Percentiles rank a stretch among this genome's conserved stretches.
These are phyloP conservation scores for Cremastinae sp. DNA, from an alignment of 2,888 invertebrate species.

Conservation along the genomic window DNA sequence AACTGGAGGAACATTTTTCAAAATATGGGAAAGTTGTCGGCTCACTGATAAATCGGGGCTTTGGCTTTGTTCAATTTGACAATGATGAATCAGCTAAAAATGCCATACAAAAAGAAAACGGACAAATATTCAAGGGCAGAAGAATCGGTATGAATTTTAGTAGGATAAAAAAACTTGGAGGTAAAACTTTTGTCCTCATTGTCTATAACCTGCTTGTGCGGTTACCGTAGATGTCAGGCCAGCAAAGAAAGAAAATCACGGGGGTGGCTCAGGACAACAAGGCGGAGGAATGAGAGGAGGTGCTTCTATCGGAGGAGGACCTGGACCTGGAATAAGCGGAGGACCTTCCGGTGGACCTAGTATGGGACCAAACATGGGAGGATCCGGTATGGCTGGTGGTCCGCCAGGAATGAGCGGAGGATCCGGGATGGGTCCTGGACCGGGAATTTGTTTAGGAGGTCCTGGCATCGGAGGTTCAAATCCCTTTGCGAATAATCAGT, in stretches of 20 bases:
- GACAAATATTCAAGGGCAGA: conserved; percentile 87
- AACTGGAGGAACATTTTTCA: conserved; percentile 88
- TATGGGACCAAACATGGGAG: conserved; percentile 35
- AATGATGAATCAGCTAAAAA: conserved; percentile 87
- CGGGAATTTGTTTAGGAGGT: no score
- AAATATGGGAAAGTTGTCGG: conserved; percentile 87
- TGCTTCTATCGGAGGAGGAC: conserved; percentile 16
- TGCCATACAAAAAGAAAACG: conserved; percentile 88
- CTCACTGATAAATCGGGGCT: conserved; percentile 88
- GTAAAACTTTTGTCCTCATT: conserved; percentile 7
- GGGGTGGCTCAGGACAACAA: conserved; percentile 52
- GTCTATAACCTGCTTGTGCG: no score
- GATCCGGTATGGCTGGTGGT: conserved; percentile 44
- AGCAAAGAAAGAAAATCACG: conserved; percentile 74
- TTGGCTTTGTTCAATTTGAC: conserved; percentile 94
- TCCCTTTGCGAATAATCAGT: conserved; percentile 69
- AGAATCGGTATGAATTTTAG: conserved; percentile 83
- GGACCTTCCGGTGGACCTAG: no score
- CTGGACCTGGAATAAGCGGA: conserved; percentile 36
- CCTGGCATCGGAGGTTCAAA: conserved; percentile 53
- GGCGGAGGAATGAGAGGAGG: conserved; percentile 39
- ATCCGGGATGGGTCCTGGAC: conserved; percentile 40
- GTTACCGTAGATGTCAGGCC: conserved; percentile 75
- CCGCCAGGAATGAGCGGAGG: conserved; percentile 50
- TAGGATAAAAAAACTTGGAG: no score